phyloP scores from a whole-genome alignment of 2,113 vertebrate genomes.

The Cyphomyrus plagiostoma region DNA sequence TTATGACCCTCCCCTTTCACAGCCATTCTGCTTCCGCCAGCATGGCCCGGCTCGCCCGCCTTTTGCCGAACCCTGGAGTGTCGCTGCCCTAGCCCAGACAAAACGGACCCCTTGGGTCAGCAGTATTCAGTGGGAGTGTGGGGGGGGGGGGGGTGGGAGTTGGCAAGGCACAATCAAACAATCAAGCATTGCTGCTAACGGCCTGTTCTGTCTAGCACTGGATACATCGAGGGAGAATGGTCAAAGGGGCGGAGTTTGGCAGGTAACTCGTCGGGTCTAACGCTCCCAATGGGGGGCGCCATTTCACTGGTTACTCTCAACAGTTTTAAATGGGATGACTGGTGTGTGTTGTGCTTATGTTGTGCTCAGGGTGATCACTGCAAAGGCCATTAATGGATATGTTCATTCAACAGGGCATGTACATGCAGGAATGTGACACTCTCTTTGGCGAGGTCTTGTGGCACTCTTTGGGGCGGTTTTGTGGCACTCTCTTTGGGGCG shows the following conservation, averaged over 20 bases:
- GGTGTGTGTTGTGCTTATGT: neutral
- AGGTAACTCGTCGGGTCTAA: neutral
- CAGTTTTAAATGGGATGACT: neutral
- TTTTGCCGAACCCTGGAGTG: slow-evolving; percentile 43
- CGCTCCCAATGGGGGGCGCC: neutral
- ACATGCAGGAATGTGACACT: neutral
- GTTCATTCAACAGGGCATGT: neutral
- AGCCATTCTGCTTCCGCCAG: slow-evolving; percentile 32
- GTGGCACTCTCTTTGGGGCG: too few relatives aligned
- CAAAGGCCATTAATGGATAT: neutral
- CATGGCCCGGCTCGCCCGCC: slow-evolving; percentile 27
- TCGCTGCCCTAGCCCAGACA: slow-evolving; percentile 38
- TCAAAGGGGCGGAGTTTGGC: neutral
- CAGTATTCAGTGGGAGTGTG: slow-evolving; percentile 34
- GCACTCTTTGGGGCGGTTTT: too few relatives aligned
- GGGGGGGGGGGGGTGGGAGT: neutral
- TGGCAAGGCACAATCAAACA: neutral
- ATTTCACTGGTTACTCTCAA: neutral
- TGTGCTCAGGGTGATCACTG: neutral
- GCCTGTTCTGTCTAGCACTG: neutral
- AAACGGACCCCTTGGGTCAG: slow-evolving; percentile 47
- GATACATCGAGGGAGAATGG: neutral
- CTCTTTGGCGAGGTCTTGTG: too few relatives aligned
- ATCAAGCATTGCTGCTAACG: neutral
- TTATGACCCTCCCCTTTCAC: slow-evolving; percentile 43